Percentiles rank a stretch among this genome's conserved stretches.
These are phyloP conservation scores for Tetrax tetrax DNA, from an alignment of 2,113 vertebrate genomes.

Conservation along the genomic window DNA sequence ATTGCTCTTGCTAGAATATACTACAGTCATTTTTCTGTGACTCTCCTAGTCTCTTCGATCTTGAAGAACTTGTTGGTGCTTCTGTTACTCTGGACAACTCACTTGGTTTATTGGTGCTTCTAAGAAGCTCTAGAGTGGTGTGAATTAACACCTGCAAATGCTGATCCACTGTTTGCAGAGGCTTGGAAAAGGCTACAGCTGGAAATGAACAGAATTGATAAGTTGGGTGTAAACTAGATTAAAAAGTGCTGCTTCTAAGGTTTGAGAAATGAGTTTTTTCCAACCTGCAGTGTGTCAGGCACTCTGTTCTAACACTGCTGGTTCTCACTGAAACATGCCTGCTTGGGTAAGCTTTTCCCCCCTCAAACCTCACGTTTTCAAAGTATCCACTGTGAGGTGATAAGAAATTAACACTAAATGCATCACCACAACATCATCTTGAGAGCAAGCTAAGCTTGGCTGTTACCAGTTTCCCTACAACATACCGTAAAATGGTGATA, in stretches of 20 bases:
- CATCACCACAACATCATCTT: background rate
- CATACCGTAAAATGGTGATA: background rate
- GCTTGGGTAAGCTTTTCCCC: background rate
- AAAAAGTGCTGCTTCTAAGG: background rate
- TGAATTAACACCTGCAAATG: background rate
- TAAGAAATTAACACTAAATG: background rate
- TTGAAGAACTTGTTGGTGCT: background rate
- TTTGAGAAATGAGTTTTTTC: background rate
- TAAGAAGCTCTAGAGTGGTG: background rate
- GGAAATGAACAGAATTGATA: background rate
- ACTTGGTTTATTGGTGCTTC: background rate
- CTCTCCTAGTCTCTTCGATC: background rate
- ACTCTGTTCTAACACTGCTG: background rate
- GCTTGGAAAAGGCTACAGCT: background rate
- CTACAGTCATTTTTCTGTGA: fast-evolving
- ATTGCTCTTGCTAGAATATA: background rate
- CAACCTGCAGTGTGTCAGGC: background rate
- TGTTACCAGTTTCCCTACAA: background rate
- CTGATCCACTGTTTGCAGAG: background rate
- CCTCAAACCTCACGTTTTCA: background rate
- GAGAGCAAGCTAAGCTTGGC: background rate
- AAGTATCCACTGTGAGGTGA: fast-evolving
- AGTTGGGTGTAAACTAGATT: background rate
- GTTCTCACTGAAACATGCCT: background rate
- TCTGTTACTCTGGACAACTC: background rate